Base-by-base conservation (phyloP, 37 sponge, comb jelly and placozoan species). In the Cliona cf. orientalis region DNA sequence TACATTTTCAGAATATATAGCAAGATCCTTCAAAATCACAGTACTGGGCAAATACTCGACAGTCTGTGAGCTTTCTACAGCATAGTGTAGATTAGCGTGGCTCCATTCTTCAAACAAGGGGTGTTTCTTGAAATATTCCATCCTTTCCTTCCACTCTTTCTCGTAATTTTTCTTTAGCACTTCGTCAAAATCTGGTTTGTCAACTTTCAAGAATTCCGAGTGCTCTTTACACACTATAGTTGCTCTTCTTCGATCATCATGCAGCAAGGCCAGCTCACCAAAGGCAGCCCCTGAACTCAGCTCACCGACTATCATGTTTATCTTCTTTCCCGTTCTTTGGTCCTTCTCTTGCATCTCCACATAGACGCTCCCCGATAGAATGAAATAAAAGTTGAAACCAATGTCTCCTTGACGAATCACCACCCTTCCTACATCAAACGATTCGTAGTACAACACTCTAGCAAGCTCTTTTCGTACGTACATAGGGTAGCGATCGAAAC, bases 241-340 rank as follows among this genome's bases (percentile, higher is more conserved):
- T 2, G 93, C 93, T 33, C 81, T 73, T 32, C 88, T 31, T 22
- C 62, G 58, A 46, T 58, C 79, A 7, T 86, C 70, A 35, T 80
- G 70, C 26, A 95, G 64, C 19, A 92, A 79, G 1, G 93, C 93
- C 38, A 92, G 71, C 28, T 95, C 96, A n/a, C 96, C 96, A 80
- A 95, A 92, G 3, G 91, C 76, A 22, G 82, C 39, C 23, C 96
- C 96, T 9, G 94, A 56, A 14, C 80, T 66, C 42, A 95, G 62
- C 44, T 95, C 90, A 14, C 84, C 87, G 14, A 90, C 79, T n/a
- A 89, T 83, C 46, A 58, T 74, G 41, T 60, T 87, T 0, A 25
- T 38, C 42, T 44, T 64, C 17, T 56, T 38, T 4, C 72, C 80
- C 11, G 78, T 44, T 12, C 7, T 38, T 42, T 36, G 45, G 46